Evolutionary conservation across 1,140 invertebrate genomes (phyloP), one percentile per base, ranked within the genome.

Genomic region (Solenopsis fugax): DNA sequence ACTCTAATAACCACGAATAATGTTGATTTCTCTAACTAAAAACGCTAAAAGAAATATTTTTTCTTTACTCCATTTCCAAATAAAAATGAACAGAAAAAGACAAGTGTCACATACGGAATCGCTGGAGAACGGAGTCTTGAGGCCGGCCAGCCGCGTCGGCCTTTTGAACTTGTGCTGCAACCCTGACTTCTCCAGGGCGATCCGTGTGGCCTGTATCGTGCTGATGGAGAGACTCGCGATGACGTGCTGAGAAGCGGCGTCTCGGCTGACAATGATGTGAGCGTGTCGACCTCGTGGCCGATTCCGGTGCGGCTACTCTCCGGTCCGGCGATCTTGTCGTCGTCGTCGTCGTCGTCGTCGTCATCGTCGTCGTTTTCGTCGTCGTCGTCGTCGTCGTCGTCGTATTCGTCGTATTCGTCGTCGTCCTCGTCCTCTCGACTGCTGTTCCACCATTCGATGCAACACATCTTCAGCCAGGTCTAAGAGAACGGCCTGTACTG

Each of bases 371-470:
- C n/a, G n/a, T n/a, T n/a, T n/a, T n/a, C n/a, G n/a, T n/a, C n/a
- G n/a, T n/a, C n/a, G n/a, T n/a, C n/a, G n/a, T n/a, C n/a, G n/a
- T n/a, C n/a, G n/a, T n/a, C n/a, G n/a, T n/a, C n/a, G n/a, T n/a
- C n/a, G n/a, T n/a, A n/a, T n/a, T n/a, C n/a, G n/a, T n/a, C n/a
- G n/a, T n/a, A n/a, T n/a, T n/a, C n/a, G n/a, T n/a, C n/a, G n/a
- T 97, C 97, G 78, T 97, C 97, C 60, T 97, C 96, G 84, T 98
- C 97, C 67, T 98, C 97, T 45, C 97, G 95, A 0, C 97, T 97
- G 29, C 97, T 98, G 93, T 98, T 97, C 97, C 97, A 98, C 97
- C 97, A 98, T 87, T 97, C 97, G 50, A 98, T 96, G 94, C 97
- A 98, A 97, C 97, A 98, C 88, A 96, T 96, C 88, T 97, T 96